phyloP scores from a whole-genome alignment of 2,113 vertebrate genomes.

The Heloderma charlesbogerti region DNA sequence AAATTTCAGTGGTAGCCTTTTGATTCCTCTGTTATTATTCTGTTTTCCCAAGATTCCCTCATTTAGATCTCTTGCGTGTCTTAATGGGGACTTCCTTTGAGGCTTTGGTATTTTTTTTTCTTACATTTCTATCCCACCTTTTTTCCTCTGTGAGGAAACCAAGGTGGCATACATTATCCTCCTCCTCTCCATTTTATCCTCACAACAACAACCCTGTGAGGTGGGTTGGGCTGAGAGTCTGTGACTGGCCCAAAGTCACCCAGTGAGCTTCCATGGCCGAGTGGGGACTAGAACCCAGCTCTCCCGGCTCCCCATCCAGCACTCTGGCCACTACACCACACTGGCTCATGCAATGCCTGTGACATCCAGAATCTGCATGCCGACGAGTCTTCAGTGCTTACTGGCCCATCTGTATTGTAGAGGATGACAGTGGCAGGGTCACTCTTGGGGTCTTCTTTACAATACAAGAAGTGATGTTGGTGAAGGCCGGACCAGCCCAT shows the following conservation, averaged over 20 bases:
- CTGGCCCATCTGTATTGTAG: not conserved
- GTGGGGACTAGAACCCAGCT: no score
- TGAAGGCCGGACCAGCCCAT: not conserved
- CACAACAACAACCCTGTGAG: no score
- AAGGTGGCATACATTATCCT: no score
- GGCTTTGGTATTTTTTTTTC: no score
- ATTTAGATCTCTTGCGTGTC: not conserved
- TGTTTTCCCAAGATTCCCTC: not conserved
- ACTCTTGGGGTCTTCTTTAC: not conserved
- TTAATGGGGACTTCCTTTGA: not conserved
- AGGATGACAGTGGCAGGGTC: not conserved
- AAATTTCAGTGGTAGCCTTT: not conserved
- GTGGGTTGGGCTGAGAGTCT: no score
- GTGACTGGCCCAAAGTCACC: no score
- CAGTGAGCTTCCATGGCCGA: no score
- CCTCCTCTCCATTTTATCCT: no score
- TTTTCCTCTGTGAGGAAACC: no score
- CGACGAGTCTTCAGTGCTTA: not conserved
- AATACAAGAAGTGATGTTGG: not conserved
- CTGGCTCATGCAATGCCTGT: not conserved
- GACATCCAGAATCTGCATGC: not conserved
- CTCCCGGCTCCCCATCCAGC: no score
- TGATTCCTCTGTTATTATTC: not conserved
- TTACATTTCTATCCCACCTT: no score
- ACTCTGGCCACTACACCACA: no score